These are phyloP conservation scores for Chaetodon trifasciatus DNA, from an alignment of 2,797 vertebrate species.

Conservation along the genomic window DNA sequence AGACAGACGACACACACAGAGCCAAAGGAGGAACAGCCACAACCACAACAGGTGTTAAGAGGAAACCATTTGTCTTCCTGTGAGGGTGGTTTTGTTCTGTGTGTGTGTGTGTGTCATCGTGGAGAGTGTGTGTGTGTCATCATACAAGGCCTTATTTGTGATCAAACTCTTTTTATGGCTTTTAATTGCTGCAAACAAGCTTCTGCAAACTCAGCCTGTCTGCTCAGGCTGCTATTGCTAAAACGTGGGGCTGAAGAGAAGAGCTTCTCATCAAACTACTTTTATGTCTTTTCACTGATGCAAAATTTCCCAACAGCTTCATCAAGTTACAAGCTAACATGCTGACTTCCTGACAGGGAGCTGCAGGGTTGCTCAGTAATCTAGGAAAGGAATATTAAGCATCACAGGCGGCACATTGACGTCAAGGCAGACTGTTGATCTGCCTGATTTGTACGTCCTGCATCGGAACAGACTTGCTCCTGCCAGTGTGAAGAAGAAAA, in stretches of 20 bases:
- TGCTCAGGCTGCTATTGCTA: constrained; percentile 5
- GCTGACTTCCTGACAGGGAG: constrained; percentile 10
- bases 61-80: constrained; percentile 81
- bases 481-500: constrained; percentile 36
- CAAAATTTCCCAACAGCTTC: not conserved
- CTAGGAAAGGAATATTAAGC: constrained; percentile 19
- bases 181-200: constrained; percentile 31
- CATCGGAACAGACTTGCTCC: constrained; percentile 56
- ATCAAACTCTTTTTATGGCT: constrained; percentile 19
- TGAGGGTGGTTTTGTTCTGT: constrained; percentile 48
- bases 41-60: constrained; percentile 81
- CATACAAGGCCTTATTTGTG: constrained; percentile 30
- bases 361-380: constrained; percentile 27
- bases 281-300: not conserved
- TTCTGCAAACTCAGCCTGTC: not conserved
- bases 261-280: not conserved
- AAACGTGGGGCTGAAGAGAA: not conserved
- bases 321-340: constrained; percentile 4
- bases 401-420: constrained; percentile 29
- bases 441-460: constrained; percentile 50
- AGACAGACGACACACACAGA: constrained; percentile 53
- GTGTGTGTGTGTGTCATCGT: constrained; percentile 6
- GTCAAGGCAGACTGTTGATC: constrained; percentile 41
- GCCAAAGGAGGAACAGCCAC: constrained; percentile 72
- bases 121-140: constrained; percentile 3